Evolutionary conservation across 2,888 invertebrate genomes (phyloP).

Genomic region (Athalia cordata): DNA sequence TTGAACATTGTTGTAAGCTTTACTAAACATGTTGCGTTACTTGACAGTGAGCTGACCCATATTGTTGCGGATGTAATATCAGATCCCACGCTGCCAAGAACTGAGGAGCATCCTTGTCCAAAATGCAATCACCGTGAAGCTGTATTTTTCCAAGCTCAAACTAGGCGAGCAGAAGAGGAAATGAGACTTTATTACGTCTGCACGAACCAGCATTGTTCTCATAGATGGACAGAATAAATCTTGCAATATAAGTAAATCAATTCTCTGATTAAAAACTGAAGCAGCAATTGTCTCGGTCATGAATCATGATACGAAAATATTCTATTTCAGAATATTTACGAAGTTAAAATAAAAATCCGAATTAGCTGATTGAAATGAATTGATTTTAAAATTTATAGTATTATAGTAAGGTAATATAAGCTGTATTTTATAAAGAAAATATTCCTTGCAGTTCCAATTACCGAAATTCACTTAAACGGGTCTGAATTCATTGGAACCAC

Average conservation of each 20-base stretch:
- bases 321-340: too few relatives aligned
- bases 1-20: slow-evolving; percentile 19
- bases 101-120: slow-evolving; percentile 98
- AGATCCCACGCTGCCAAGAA: slow-evolving; percentile 97
- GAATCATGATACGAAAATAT: too few relatives aligned
- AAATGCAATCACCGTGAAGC: slow-evolving; percentile 96
- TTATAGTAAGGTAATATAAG: too few relatives aligned
- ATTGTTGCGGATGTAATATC: slow-evolving; percentile 99
- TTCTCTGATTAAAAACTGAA: not conserved
- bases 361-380: too few relatives aligned
- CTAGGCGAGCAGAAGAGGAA: slow-evolving; percentile 96
- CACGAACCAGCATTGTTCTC: slow-evolving; percentile 92
- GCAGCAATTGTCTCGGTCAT: too few relatives aligned
- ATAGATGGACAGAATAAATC: slow-evolving; percentile 94
- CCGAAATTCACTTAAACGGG: too few relatives aligned
- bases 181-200: slow-evolving; percentile 99
- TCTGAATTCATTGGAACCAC: too few relatives aligned
- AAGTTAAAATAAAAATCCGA: too few relatives aligned
- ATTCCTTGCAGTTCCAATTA: too few relatives aligned
- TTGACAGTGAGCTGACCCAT: slow-evolving; percentile 92
- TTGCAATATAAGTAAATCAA: not conserved
- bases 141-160: slow-evolving; percentile 99
- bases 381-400: too few relatives aligned
- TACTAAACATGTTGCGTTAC: slow-evolving; percentile 5
- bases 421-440: too few relatives aligned